Evolutionary conservation across 2,113 vertebrate genomes (phyloP).

Genomic region (Sula dactylatra): DNA sequence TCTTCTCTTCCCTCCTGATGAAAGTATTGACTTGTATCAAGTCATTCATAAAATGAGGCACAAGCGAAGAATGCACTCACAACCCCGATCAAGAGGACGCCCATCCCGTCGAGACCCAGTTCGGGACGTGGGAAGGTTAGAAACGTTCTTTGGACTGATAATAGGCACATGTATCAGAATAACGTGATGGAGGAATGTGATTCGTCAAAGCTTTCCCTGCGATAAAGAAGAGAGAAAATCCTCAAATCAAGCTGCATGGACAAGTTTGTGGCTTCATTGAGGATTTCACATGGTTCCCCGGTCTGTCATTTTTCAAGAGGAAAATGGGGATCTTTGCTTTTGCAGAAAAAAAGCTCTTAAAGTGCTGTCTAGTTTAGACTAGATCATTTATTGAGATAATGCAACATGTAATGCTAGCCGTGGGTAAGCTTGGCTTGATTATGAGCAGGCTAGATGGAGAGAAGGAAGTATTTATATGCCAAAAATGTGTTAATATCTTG

Average conservation of each 20-base stretch:
- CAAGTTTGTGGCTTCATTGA: conserved; percentile 89
- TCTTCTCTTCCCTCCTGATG: conserved; percentile 93
- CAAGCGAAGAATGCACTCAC: conserved; percentile 94
- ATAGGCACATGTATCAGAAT: conserved; percentile 87
- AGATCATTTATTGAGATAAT: conserved; percentile 64
- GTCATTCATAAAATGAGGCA: conserved; percentile 96
- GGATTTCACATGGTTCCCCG: conserved; percentile 83
- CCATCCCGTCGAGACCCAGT: conserved; percentile 87
- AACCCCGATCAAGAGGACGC: conserved; percentile 91
- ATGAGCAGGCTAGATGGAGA: conserved; percentile 75
- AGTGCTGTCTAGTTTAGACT: conserved; percentile 71
- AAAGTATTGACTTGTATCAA: conserved; percentile 97
- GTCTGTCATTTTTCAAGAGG: conserved; percentile 81
- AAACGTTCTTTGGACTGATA: conserved; percentile 96
- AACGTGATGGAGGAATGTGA: conserved; percentile 88
- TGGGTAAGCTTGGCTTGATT: conserved; percentile 75
- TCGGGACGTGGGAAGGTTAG: conserved; percentile 99
- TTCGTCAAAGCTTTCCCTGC: conserved; percentile 84
- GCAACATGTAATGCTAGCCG: conserved; percentile 58
- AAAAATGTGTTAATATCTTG: conserved; percentile 88
- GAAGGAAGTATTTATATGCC: conserved; percentile 76
- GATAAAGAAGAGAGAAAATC: conserved; percentile 89
- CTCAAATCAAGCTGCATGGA: conserved; percentile 91
- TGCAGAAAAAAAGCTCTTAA: conserved; percentile 72
- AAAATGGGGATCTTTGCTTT: conserved; percentile 79